These are phyloP conservation scores for Copidosoma floridanum DNA, from an alignment of 1,140 invertebrate species.

Conservation along the genomic window DNA sequence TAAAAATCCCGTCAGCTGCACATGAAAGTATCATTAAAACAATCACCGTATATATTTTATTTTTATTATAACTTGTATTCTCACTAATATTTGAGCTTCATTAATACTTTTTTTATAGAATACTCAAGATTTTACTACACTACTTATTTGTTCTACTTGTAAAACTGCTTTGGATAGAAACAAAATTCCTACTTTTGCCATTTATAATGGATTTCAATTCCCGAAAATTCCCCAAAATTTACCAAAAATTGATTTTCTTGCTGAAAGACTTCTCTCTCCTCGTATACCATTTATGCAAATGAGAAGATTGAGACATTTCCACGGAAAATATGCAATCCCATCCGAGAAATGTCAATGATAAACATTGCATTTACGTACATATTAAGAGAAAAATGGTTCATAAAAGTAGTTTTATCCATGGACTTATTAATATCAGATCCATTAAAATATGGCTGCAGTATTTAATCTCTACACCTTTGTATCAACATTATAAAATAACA, in stretches of 20 bases:
- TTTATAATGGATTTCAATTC: no score
- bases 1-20: no score
- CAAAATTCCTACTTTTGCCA: no score
- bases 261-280: slow-evolving; percentile 46
- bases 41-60: no score
- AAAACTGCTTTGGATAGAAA: no score
- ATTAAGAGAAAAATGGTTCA: slow-evolving; percentile 35
- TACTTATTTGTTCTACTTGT: no score
- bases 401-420: slow-evolving; percentile 29
- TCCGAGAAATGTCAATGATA: slow-evolving; percentile 42
- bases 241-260: slow-evolving; percentile 38
- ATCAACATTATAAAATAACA: slow-evolving; percentile 21
- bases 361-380: slow-evolving; percentile 40
- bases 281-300: slow-evolving; percentile 42
- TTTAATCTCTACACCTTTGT: slow-evolving; percentile 27
- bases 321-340: slow-evolving; percentile 40
- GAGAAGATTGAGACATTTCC: slow-evolving; percentile 39
- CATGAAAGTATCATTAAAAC: no score
- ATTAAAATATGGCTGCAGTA: slow-evolving; percentile 29
- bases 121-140: no score
- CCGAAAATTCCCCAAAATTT: no score
- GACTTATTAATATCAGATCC: slow-evolving; percentile 17
- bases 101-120: no score
- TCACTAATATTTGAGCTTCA: no score
- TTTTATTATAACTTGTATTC: no score